Base-by-base conservation (phyloP, 2,797 vertebrate species). In the Anabas testudineus region DNA sequence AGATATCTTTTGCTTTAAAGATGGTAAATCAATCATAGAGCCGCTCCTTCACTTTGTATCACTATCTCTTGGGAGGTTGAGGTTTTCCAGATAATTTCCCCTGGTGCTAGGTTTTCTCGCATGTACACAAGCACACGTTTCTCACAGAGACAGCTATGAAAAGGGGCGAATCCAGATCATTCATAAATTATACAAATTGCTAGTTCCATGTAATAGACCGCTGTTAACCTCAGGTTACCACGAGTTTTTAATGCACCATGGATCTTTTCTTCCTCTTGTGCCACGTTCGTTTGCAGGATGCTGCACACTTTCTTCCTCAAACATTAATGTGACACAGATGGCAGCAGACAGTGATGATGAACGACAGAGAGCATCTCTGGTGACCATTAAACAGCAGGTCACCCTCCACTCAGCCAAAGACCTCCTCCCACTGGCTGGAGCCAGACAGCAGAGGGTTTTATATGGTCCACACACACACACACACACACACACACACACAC, bases 241-340 rank as follows among this genome's bases (percentile, higher is more conserved):
- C 4, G 32, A 22, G n/a, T 18, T 26, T 41, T 18, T 14, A 57
- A 30, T 21, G 21, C 32, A n/a, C 34, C 4, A 10, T 53, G 8
- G 10, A 24, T 62, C 14, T 9, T 10, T 16, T 21, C 43, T 46
- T 14, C 39, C 39, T 22, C 43, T 18, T 1, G 18, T 70, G 13
- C 18, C 1, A 18, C 70, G 13, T 12, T 15, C 15, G 42, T 30
- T 74, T 48, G 65, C 76, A 78, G 75, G 76, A 81, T 47, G 72
- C 49, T 74, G 48, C 15, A 41, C 0, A 26, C 58, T 45, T 58
- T 71, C 66, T 26, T 63, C 59, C 30, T 91, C 76, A 89, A 86
- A 86, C 69, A 88, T 90, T 88, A 57, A 92, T 78, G 76, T 45
- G 51, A 58, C 54, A 22, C 19, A 56, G 72, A 66, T 5, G 41